Conservation (phyloP, 2,888 invertebrate species). For the Ophion costatus region DNA sequence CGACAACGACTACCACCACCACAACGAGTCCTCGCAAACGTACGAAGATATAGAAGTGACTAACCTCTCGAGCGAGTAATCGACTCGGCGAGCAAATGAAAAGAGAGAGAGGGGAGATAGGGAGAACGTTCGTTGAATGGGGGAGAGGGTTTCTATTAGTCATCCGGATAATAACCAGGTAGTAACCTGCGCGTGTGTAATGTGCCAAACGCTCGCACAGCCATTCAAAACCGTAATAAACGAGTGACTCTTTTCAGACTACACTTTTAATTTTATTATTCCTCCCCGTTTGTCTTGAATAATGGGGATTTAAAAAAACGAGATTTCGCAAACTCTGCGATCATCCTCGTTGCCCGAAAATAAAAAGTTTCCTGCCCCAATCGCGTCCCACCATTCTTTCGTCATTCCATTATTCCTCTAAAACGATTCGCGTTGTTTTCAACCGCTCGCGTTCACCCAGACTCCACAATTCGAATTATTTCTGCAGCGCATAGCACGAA, state of each 20-base stretch:
- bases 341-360: background rate
- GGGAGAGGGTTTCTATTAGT: conserved; percentile 50
- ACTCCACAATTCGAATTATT: background rate
- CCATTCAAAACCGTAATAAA: conserved; percentile 24
- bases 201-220: conserved; percentile 18
- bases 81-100: conserved; percentile 34
- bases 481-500: background rate
- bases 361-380: background rate
- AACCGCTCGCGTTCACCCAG: background rate
- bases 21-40: conserved; percentile 6
- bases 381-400: background rate
- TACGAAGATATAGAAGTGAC: conserved; percentile 33
- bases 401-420: background rate
- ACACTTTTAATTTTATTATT: conserved; percentile 22
- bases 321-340: background rate
- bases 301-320: background rate
- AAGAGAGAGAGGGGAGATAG: background rate
- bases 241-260: conserved; percentile 17
- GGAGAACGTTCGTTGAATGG: background rate
- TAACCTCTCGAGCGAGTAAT: conserved; percentile 52
- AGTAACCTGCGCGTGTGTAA: conserved; percentile 30
- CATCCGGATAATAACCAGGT: conserved; percentile 52
- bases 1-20: background rate
- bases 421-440: background rate
- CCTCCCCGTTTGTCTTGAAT: background rate